phyloP scores from a whole-genome alignment of 2,797 vertebrate genomes.

The Centroberyx gerrardi region DNA sequence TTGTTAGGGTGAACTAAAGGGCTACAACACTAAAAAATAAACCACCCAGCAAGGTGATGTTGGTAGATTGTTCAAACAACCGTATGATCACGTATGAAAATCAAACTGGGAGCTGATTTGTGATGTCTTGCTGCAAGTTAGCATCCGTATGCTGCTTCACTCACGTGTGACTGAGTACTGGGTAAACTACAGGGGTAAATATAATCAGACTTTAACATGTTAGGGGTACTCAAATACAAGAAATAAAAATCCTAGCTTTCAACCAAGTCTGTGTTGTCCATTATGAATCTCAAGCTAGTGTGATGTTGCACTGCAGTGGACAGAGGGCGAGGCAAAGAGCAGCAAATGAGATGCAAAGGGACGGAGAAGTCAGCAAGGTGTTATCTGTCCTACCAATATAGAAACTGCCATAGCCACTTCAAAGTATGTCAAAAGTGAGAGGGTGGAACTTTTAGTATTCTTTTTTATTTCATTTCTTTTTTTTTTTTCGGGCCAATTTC shows the following conservation, averaged over 20 bases:
- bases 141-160: neutral
- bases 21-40: neutral
- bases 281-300: slow-evolving; percentile 38
- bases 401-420: slow-evolving; percentile 16
- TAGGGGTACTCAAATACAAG: slow-evolving; percentile 13
- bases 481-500: neutral
- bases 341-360: slow-evolving; percentile 30
- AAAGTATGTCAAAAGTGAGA: slow-evolving; percentile 12
- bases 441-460: neutral
- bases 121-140: no score
- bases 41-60: neutral
- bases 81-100: neutral
- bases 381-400: slow-evolving; percentile 18
- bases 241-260: slow-evolving; percentile 20
- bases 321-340: slow-evolving; percentile 29
- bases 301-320: slow-evolving; percentile 39
- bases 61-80: neutral
- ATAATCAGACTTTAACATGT: no score
- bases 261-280: slow-evolving; percentile 9
- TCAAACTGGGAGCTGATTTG: no score
- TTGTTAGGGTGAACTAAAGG: neutral
- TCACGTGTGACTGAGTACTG: no score
- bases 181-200: no score
- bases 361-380: slow-evolving; percentile 38
- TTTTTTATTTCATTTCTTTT: no score